Percentiles rank a stretch among this genome's conserved stretches.
These are phyloP conservation scores for Sarotherodon lohbergeri DNA, from an alignment of 2,113 vertebrate species.

Conservation along the genomic window DNA sequence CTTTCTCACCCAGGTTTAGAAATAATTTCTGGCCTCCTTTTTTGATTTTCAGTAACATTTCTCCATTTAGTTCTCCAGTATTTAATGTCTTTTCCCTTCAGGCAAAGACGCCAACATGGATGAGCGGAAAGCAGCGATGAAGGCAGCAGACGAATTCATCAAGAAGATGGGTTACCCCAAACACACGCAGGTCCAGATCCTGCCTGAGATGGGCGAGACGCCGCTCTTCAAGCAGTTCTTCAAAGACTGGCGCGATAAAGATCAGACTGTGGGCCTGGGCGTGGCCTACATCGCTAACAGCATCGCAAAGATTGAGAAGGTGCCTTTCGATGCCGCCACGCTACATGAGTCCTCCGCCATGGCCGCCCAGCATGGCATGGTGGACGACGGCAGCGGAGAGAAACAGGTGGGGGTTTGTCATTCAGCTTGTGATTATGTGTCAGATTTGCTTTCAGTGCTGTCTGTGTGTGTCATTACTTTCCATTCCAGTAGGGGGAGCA, in stretches of 20 bases:
- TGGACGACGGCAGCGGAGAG: slow-evolving; percentile 85
- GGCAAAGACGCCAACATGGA: slow-evolving; percentile 88
- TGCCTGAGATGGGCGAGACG: slow-evolving; percentile 91
- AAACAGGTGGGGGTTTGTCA: slow-evolving; percentile 75
- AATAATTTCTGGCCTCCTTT: background rate
- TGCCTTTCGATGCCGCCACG: slow-evolving; percentile 84
- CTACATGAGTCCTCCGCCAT: slow-evolving; percentile 88
- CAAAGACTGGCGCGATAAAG: slow-evolving; percentile 93
- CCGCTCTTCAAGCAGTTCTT: slow-evolving; percentile 99
- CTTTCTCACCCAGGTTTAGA: background rate
- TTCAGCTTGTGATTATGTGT: background rate
- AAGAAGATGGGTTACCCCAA: slow-evolving; percentile 92
- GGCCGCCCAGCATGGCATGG: slow-evolving; percentile 97
- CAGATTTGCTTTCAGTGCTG: background rate
- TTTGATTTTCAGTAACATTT: background rate
- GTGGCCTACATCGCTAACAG: slow-evolving; percentile 85
- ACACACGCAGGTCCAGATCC: slow-evolving; percentile 91
- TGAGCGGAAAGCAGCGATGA: slow-evolving; percentile 89
- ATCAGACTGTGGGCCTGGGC: slow-evolving; percentile 88
- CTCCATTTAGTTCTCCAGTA: background rate
- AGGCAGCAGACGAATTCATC: slow-evolving; percentile 91
- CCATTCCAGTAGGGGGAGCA: background rate
- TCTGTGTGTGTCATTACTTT: background rate
- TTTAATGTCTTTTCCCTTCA: slow-evolving; percentile 24
- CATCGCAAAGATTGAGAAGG: slow-evolving; percentile 88